Evolutionary conservation across 2,888 invertebrate genomes (phyloP).

Genomic region (Dichetophora obliterata): DNA sequence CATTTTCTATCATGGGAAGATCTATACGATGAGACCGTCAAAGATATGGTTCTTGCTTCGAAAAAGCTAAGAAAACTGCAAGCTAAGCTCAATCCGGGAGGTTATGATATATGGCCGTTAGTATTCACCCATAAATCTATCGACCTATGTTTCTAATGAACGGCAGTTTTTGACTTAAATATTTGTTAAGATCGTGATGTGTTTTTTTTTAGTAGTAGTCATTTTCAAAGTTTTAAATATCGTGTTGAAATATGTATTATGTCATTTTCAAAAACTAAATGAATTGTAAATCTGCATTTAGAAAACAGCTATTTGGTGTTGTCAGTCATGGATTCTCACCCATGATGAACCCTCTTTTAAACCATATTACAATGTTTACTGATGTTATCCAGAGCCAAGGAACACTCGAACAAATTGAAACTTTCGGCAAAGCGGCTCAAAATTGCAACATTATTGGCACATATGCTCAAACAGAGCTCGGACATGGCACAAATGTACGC

Average conservation of each 20-base stretch:
- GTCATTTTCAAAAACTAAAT: too few relatives aligned
- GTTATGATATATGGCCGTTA: conserved; percentile 64
- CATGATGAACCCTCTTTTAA: too few relatives aligned
- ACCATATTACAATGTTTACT: too few relatives aligned
- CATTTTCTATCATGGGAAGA: conserved; percentile 60
- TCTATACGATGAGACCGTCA: conserved; percentile 51
- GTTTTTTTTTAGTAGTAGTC: too few relatives aligned
- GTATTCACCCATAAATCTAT: conserved; percentile 36
- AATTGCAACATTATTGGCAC: conserved; percentile 87
- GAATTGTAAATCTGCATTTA: too few relatives aligned
- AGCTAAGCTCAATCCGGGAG: conserved; percentile 73
- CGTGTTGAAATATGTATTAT: too few relatives aligned
- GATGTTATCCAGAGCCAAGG: conserved; percentile 93
- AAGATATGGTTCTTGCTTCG: conserved; percentile 71
- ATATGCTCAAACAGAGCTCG: conserved; percentile 96
- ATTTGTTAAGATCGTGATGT: too few relatives aligned
- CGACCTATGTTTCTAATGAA: too few relatives aligned
- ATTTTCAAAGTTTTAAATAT: too few relatives aligned
- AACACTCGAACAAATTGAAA: conserved; percentile 89
- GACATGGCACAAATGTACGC: conserved; percentile 93
- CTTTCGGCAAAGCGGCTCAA: conserved; percentile 88
- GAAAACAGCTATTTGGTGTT: too few relatives aligned
- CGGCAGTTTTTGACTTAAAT: too few relatives aligned
- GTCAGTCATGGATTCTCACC: too few relatives aligned
- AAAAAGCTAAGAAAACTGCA: conserved; percentile 79